Base-by-base conservation (phyloP, 2,797 vertebrate genomes). In the Champsocephalus esox region DNA sequence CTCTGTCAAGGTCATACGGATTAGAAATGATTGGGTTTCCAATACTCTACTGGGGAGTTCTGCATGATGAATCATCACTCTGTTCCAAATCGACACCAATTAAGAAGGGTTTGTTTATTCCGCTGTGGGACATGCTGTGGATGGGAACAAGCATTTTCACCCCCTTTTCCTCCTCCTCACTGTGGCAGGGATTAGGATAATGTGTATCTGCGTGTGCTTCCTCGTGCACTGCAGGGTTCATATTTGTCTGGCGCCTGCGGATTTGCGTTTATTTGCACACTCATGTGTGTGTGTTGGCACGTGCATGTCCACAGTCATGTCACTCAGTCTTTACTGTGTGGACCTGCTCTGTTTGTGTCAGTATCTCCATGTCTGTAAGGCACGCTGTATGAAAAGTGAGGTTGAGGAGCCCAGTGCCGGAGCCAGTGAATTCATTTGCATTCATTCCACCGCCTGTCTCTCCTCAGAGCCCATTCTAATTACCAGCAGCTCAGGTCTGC, bases 401-500 rank as follows among this genome's bases (percentile, higher is more conserved):
- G 84, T 77, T 89, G 88, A 84, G 86, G 78, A 87, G 87, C 88
- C 85, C 83, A 50, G 69, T 87, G 90, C 83, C 58, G 48, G 88
- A 93, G 91, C 88, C 84, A 89, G 86, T 85, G 93, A 94, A 94
- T 94, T 93, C 87, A 95, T 95, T 94, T 94, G 91, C 93, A 95
- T 95, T 93, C 90, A 94, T 95, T 94, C 82, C 89, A 84, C 84
- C 85, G 91, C 89, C 81, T 92, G 92, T 90, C 89, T 91, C 90
- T 90, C 91, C 92, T 93, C 91, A 87, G 91, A 94, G 91, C 88
- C 88, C 84, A 91, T 90, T 94, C 92, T 94, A 94, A 95, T 94
- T 94, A 95, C 93, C 90, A 91, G 84, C 89, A 90, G 89, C 91
- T 90, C 89, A 87, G 89, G 89, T 90, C 88, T 91, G 84, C 88